A percentile compares a stretch with the other conserved stretches of the same genome.
phyloP scores from a whole-genome alignment of 2,888 invertebrate species.

The Tinea semifulvella region DNA sequence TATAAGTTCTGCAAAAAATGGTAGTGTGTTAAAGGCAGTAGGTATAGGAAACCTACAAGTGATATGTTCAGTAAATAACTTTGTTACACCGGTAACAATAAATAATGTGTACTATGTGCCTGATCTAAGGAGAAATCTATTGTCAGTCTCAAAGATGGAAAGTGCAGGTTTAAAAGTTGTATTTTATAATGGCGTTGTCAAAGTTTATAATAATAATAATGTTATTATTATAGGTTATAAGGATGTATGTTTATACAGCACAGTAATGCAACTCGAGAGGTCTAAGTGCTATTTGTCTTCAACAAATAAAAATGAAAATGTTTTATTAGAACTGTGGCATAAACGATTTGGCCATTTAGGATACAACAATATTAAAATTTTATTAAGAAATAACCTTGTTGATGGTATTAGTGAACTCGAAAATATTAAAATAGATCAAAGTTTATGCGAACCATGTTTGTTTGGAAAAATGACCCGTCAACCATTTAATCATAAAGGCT shows the following conservation, averaged over 20 bases:
- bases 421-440: background rate
- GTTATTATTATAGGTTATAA: constrained; percentile 16
- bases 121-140: constrained; percentile 13
- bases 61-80: background rate
- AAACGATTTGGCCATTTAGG: constrained; percentile 12
- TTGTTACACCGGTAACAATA: background rate
- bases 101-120: constrained; percentile 17
- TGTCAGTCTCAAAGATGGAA: constrained; percentile 18
- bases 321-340: constrained; percentile 11
- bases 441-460: constrained; percentile 1
- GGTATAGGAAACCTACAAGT: constrained; percentile 7
- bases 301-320: background rate
- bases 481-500: background rate
- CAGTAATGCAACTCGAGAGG: background rate
- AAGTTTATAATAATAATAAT: constrained; percentile 12
- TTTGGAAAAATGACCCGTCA: background rate
- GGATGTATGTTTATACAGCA: too few relatives aligned
- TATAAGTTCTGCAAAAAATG: constrained; percentile 8
- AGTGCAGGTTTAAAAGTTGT: constrained; percentile 10
- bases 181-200: constrained; percentile 15
- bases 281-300: background rate
- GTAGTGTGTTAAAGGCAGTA: background rate
- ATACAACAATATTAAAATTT: constrained; percentile 1
- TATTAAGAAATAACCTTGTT: constrained; percentile 10
- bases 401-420: constrained; percentile 6